These are phyloP conservation scores for Aramus guarauna DNA, from an alignment of 2,113 vertebrate species.

Conservation along the genomic window DNA sequence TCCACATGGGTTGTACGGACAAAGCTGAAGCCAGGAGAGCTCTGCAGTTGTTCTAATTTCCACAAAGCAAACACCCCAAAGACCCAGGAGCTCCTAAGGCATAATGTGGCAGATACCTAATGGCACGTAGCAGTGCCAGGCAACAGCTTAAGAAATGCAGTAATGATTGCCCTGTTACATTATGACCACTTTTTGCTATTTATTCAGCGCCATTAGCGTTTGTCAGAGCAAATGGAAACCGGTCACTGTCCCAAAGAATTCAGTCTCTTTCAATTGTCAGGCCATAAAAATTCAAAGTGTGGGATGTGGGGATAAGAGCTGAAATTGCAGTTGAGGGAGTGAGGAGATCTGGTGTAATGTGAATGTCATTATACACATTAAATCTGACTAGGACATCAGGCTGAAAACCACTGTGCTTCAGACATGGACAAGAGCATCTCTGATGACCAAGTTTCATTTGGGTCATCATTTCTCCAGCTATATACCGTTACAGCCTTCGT, in stretches of 20 bases:
- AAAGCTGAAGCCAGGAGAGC: not conserved
- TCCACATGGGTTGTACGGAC: accelerated
- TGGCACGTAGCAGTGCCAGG: not conserved
- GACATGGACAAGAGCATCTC: not conserved
- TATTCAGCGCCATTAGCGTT: not conserved
- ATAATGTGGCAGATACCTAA: not conserved
- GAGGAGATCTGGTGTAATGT: not conserved
- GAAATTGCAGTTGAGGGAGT: not conserved
- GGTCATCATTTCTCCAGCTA: accelerated
- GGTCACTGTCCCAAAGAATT: not conserved
- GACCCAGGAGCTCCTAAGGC: not conserved
- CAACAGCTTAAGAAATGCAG: conserved; percentile 7
- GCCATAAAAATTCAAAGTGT: not conserved
- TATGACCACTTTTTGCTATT: not conserved
- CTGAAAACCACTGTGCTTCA: not conserved
- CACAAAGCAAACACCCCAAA: conserved; percentile 6
- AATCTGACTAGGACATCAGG: not conserved
- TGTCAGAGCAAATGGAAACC: conserved; percentile 9
- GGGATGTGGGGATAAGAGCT: not conserved
- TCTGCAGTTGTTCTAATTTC: not conserved
- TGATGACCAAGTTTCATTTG: not conserved
- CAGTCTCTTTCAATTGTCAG: not conserved
- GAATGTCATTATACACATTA: not conserved
- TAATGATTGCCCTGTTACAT: not conserved
- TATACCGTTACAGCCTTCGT: not conserved